A percentile compares a stretch with the other conserved stretches of the same genome.
Conservation (phyloP, 2,888 invertebrate genomes). For the Acleris literana region DNA sequence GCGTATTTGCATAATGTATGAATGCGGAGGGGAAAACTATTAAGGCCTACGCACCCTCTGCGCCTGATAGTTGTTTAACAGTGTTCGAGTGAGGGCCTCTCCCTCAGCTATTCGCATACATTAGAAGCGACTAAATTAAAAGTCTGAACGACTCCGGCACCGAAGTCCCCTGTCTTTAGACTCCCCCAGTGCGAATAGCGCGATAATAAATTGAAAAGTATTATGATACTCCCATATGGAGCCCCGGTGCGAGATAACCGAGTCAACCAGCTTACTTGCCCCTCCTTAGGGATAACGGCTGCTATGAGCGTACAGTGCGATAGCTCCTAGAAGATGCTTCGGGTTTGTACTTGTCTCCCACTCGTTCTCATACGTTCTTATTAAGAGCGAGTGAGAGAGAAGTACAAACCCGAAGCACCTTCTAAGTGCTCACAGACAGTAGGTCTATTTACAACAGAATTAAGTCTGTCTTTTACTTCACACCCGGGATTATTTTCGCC, state of each 20-base stretch:
- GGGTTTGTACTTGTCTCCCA: too few relatives aligned
- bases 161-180: constrained; percentile 46
- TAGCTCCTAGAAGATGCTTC: too few relatives aligned
- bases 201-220: constrained; percentile 78
- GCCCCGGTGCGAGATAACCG: constrained; percentile 72
- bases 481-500: neutral
- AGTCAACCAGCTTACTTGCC: constrained; percentile 71
- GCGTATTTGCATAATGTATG: constrained; percentile 82
- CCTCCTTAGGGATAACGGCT: constrained; percentile 45
- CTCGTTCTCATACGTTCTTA: too few relatives aligned
- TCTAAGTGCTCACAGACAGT: too few relatives aligned
- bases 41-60: constrained; percentile 74
- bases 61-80: constrained; percentile 79
- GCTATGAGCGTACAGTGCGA: constrained; percentile 8
- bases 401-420: too few relatives aligned
- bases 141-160: constrained; percentile 77
- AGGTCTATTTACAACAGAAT: constrained; percentile 17
- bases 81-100: constrained; percentile 62
- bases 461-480: neutral
- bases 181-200: constrained; percentile 53
- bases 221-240: constrained; percentile 74
- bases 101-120: constrained; percentile 75
- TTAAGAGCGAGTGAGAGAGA: too few relatives aligned
- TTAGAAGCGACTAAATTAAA: constrained; percentile 82
- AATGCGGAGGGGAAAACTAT: constrained; percentile 79